Base-by-base conservation (phyloP, 2,888 invertebrate species). In the Acronicta aceris region DNA sequence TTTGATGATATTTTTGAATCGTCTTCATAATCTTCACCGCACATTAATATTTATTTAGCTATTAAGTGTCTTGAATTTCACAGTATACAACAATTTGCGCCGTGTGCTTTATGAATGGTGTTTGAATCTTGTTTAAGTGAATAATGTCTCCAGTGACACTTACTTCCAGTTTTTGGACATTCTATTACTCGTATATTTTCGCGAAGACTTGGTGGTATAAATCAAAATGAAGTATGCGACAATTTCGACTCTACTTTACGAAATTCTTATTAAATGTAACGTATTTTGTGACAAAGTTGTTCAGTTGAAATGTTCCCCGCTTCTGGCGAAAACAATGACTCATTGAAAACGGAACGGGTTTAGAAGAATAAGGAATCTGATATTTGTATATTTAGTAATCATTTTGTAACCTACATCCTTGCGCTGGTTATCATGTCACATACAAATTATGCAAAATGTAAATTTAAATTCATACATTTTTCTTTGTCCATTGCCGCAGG, bases 381-480 rank as follows among this genome's bases (percentile, higher is more conserved):
- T 9, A 33, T 21, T 2, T 21, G 2, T 12, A 33, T 4, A 33
- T 5, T 33, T 33, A 5, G 33, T 45, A 6, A 25, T 43, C 33
- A 38, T 17, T n/a, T 25, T 40, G 8, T 38, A n/a, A 30, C 30
- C 17, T 10, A 21, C 27, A 43, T 15, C 65, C 21, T 48, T 36
- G n/a, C 49, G 40, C 41, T 40, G 1, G 16, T 41, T 40, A 16
- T 33, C 47, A 50, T 17, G 48, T 57, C 45, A 52, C 17, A 55
- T 58, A 50, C 52, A 30, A 59, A 71, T 74, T 78, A 79, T 75
- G 74, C 75, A 76, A 74, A 79, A 65, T 72, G 54, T 58, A 58
- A 64, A 78, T 81, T 76, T 65, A 79, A 78, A 81, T 82, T 82
- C 74, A 84, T 77, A 73, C 38, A 57, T 77, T 79, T 82, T 70